Percentiles rank a stretch among this genome's conserved stretches.
These are phyloP conservation scores for Hiodon tergisus DNA, from an alignment of 2,113 vertebrate genomes.

Conservation along the genomic window DNA sequence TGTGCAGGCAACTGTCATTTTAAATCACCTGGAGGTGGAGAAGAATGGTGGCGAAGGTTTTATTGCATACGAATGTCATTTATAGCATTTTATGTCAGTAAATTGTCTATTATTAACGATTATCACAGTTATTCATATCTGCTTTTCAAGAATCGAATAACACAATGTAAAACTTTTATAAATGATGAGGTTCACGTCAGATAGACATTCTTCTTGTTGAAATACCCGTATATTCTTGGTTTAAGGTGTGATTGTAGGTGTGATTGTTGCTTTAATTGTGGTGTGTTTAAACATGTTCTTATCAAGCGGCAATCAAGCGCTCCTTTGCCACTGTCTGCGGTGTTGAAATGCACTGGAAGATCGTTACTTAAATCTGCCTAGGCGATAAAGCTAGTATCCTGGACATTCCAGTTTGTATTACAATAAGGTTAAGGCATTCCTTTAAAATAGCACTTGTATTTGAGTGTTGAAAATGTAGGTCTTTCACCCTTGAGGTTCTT, in stretches of 20 bases:
- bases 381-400: conserved; percentile 19
- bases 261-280: not conserved
- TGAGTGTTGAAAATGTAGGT: conserved; percentile 17
- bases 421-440: conserved; percentile 25
- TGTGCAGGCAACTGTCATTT: too few species aligned
- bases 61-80: too few species aligned
- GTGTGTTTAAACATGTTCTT: not conserved
- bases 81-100: too few species aligned
- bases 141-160: not conserved
- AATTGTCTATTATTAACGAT: too few species aligned
- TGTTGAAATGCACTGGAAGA: conserved; percentile 7
- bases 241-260: not conserved
- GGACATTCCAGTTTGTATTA: conserved; percentile 25
- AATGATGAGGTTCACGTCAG: too few species aligned
- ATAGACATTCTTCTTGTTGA: too few species aligned
- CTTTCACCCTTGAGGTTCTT: conserved; percentile 8
- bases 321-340: not conserved
- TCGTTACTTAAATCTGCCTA: conserved; percentile 38
- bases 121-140: too few species aligned
- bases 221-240: not conserved
- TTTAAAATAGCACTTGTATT: conserved; percentile 15
- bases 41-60: too few species aligned
- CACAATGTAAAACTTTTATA: not conserved
- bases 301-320: not conserved
- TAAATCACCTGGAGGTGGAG: too few species aligned